Evolutionary conservation across 64 coral and sea anemone genomes (phyloP), one percentile per base, ranked within the genome.

Genomic region (Platygyra sinensis): DNA sequence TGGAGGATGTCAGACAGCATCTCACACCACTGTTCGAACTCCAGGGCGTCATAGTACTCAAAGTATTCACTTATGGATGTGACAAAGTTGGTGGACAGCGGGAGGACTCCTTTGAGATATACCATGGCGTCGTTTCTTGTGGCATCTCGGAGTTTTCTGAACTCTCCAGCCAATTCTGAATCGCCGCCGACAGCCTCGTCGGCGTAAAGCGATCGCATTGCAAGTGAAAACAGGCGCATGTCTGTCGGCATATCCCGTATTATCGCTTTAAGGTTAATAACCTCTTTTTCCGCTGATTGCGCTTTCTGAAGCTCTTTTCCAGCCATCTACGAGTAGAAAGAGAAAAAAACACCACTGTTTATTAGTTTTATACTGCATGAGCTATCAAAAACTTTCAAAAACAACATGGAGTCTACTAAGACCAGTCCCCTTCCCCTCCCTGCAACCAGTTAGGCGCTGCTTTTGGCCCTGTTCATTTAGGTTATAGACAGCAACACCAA

Each of bases 41-140:
- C 72, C 38, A 88, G 60, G 25, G 14, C 10, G 27, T 78, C 87
- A 30, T 88, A 88, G 27, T 64, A 63, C 8, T 88, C 72, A 75
- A 88, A 88, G 27, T 46, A 77, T 4, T 75, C 62, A 17, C 14
- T 81, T 25, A 90, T 49, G 24, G 63, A 82, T 42, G 39, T 16
- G 36, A 90, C 42, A 77, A 77, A 75, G 12, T 12, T 77, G 1
- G 20, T 88, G 28, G 73, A 77, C 16, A 75, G 60, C 20, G 87
- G 87, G 10, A 88, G 73, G 30, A 77, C 16, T 46, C 65, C 81
- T 69, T 85, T 85, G 24, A 72, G 81, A 30, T 22, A 67, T 33
- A 71, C 81, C 9, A 85, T 24, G 10, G 81, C 81, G 38, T 69
- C 81, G 18, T 71, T 42, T 85, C 81, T 85, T 49, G 81, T 71